Evolutionary conservation across 2,888 invertebrate genomes (phyloP), one percentile per base, ranked within the genome.

Genomic region (Morpho deidamia): DNA sequence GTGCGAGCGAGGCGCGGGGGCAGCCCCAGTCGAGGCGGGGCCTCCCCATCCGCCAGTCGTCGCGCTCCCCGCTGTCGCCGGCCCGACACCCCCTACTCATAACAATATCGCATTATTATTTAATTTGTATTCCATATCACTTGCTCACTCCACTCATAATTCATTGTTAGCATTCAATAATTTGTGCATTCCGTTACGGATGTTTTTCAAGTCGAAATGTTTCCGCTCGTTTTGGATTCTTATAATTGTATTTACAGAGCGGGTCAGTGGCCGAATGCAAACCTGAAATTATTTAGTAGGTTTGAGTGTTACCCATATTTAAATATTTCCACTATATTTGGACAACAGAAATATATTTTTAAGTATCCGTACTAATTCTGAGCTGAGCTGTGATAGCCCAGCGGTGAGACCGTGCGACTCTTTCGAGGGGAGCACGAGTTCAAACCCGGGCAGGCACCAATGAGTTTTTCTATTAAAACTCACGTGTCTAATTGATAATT

Each of bases 41-140:
- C 76, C 70, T 73, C 76, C 80, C 73, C 69, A 64, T 65, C 82
- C 73, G 76, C 72, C 74, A 48, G 39, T 48, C 40, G 34, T 32
- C 48, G 77, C 72, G 66, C 77, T 75, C 73, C 84, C 85, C 82
- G 83, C 85, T 81, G 83, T 77, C 79, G 74, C 81, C 74, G 67
- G 71, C 40, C n/a, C 71, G 52, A 63, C 69, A 71, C 76, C 74
- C n/a, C 67, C 74, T 70, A 69, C 73, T 67, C 69, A 77, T 82
- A 81, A 82, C 78, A 83, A 81, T 72, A 70, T 71, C 67, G 60
- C 72, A 74, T 74, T 74, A 74, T 69, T 68, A 69, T 69, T 69
- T 69, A 68, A 69, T 68, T 69, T 66, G 68, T 67, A 67, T 68
- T 65, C 65, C 67, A 66, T 69, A 68, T 67, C 67, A 67, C 66